phyloP scores from a whole-genome alignment of 2,113 vertebrate species.

The Periophthalmodon schlosseri region DNA sequence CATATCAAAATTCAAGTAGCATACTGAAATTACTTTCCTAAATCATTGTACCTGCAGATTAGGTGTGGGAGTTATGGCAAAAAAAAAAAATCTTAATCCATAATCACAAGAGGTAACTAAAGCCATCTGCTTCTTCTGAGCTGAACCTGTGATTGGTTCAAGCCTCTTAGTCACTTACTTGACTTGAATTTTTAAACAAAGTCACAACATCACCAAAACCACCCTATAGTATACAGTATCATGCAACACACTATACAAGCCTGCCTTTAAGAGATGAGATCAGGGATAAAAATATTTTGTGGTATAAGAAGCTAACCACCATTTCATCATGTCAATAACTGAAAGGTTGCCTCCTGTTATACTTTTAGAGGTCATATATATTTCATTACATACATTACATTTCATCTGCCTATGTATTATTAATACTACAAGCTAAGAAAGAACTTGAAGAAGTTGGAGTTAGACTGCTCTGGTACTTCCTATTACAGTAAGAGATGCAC shows the following conservation, averaged over 20 bases:
- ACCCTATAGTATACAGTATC: too few relatives aligned
- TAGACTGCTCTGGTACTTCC: conserved; percentile 35
- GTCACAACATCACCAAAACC: too few relatives aligned
- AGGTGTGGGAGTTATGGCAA: not conserved
- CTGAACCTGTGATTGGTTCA: too few relatives aligned
- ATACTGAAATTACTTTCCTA: too few relatives aligned
- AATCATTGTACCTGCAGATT: too few relatives aligned
- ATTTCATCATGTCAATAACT: conserved; percentile 22
- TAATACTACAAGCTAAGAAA: conserved; percentile 35
- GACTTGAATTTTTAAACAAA: too few relatives aligned
- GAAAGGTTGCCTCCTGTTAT: conserved; percentile 47
- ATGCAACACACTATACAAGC: not conserved
- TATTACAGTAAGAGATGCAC: conserved; percentile 13
- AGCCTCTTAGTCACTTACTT: too few relatives aligned
- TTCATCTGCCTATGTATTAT: conserved; percentile 57
- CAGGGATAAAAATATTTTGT: not conserved
- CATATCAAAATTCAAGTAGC: not conserved
- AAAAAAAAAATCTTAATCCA: not conserved
- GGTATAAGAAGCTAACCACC: conserved; percentile 16
- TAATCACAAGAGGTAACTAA: too few relatives aligned
- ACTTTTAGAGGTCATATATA: conserved; percentile 60
- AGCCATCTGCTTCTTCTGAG: too few relatives aligned
- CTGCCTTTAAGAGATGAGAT: not conserved
- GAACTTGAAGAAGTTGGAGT: conserved; percentile 39
- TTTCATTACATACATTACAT: conserved; percentile 66